These are phyloP conservation scores for Ceriagrion tenellum DNA, from an alignment of 2,888 invertebrate genomes.

Conservation along the genomic window DNA sequence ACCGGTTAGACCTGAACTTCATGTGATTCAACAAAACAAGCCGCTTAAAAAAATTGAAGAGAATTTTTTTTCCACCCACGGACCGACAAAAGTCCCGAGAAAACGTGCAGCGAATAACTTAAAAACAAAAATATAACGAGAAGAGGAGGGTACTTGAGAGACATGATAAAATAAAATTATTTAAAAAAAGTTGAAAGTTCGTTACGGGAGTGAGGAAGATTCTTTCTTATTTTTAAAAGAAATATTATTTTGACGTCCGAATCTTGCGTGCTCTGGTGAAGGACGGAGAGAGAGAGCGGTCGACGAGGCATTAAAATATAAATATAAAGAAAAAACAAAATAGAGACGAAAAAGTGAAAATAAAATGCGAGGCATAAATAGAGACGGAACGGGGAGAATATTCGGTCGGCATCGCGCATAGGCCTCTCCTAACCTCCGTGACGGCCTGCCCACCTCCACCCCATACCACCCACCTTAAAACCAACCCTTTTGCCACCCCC, in stretches of 20 bases:
- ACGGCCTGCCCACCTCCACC: too few relatives aligned
- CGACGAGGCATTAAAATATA: background rate
- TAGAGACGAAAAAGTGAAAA: background rate
- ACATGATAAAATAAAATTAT: background rate
- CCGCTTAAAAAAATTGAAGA: background rate
- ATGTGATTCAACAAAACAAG: background rate
- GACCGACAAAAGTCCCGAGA: background rate
- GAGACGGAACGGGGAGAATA: background rate
- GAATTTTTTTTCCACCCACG: background rate
- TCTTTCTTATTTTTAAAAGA: background rate
- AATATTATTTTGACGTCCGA: conserved; percentile 32
- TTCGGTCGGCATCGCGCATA: too few relatives aligned
- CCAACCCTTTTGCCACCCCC: too few relatives aligned
- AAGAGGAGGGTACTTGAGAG: background rate
- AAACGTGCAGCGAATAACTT: conserved; percentile 45
- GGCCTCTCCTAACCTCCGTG: too few relatives aligned
- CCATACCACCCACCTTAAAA: too few relatives aligned
- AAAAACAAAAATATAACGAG: background rate
- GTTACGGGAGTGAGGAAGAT: background rate
- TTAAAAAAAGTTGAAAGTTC: conserved; percentile 33
- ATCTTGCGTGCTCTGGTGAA: background rate
- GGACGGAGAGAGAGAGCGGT: background rate
- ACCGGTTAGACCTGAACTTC: background rate
- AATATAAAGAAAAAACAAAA: too few relatives aligned
- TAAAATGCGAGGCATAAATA: background rate